Evolutionary conservation across 1,140 invertebrate genomes (phyloP).

Genomic region (Ganaspis sp.): DNA sequence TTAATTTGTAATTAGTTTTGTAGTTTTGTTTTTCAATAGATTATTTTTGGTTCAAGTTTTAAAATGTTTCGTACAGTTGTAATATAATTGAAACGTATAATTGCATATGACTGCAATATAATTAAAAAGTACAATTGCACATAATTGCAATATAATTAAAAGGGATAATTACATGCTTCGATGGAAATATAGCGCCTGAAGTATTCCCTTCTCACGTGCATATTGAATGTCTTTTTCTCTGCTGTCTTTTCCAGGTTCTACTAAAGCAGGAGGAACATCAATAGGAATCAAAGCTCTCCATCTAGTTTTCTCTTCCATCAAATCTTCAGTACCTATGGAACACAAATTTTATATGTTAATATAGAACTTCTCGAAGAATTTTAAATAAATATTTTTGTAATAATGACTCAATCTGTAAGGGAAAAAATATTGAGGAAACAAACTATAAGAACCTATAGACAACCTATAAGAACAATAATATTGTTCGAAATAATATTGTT

Average conservation of each 20-base stretch:
- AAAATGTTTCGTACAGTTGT: too few species aligned
- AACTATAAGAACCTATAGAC: too few species aligned
- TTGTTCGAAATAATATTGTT: too few species aligned
- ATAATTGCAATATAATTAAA: constrained; percentile 18
- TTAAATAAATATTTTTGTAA: too few species aligned
- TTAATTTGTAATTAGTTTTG: too few species aligned
- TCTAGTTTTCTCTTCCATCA: constrained; percentile 85
- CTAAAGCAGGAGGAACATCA: constrained; percentile 80
- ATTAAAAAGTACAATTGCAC: background rate
- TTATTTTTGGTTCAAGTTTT: too few species aligned
- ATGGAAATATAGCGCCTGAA: constrained; percentile 91
- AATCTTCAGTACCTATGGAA: constrained; percentile 80
- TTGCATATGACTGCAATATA: too few species aligned
- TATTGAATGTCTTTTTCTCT: constrained; percentile 91
- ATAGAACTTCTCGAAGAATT: background rate
- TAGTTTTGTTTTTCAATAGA: too few species aligned
- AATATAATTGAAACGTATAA: too few species aligned
- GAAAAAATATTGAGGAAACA: too few species aligned
- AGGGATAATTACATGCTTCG: constrained; percentile 81
- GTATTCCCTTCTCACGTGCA: constrained; percentile 87
- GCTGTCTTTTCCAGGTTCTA: constrained; percentile 87
- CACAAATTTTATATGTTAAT: constrained; percentile 30
- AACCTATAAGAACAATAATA: too few species aligned
- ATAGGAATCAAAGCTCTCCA: constrained; percentile 84
- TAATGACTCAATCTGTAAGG: too few species aligned